Base-by-base conservation (phyloP, 2,888 invertebrate species). In the Lasioglossum calceatum region DNA sequence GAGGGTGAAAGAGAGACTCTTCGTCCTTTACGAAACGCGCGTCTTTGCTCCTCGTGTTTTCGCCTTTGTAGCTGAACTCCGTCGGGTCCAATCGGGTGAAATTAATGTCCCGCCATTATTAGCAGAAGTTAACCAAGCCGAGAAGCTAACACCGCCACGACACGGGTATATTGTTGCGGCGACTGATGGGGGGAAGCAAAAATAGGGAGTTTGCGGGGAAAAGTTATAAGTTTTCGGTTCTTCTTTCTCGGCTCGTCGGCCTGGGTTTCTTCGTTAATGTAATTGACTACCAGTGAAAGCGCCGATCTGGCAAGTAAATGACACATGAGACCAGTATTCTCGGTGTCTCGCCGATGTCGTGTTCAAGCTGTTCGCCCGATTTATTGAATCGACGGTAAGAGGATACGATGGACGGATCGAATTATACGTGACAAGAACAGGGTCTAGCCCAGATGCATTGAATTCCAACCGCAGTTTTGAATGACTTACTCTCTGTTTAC, bases 71-170 rank as follows among this genome's bases (percentile, higher is more conserved):
- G 82, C 82, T 67, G 88, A 91, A 90, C 92, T 91, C 94, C 93
- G 92, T 90, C 93, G 93, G 94, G 94, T 92, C 94, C 94, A 93
- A 94, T 94, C 93, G 94, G 89, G 91, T 89, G 93, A 93, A 94
- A 94, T 94, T 94, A 94, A 94, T 94, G 94, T 92, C 92, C 86
- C 90, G 89, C 91, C 91, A 92, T 94, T 94, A 94, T 94, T 94
- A 94, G 92, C 93, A 92, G 93, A 94, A 94, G 94, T 94, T 94
- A 91, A 92, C 71, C 58, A 64, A 86, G 77, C 76, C 70, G 42
- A 81, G 75, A 77, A 88, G 86, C 87, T 85, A 72, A 64, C 42
- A 74, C 71, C 58, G 81, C 81, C 70, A 44, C 64, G 80, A 77
- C 71, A 44, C 70, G 77, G 54, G 75, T 74, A 70, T 85, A 86